These are phyloP conservation scores for Eleutherodactylus coqui DNA, from an alignment of 2,797 vertebrate species.

Conservation along the genomic window DNA sequence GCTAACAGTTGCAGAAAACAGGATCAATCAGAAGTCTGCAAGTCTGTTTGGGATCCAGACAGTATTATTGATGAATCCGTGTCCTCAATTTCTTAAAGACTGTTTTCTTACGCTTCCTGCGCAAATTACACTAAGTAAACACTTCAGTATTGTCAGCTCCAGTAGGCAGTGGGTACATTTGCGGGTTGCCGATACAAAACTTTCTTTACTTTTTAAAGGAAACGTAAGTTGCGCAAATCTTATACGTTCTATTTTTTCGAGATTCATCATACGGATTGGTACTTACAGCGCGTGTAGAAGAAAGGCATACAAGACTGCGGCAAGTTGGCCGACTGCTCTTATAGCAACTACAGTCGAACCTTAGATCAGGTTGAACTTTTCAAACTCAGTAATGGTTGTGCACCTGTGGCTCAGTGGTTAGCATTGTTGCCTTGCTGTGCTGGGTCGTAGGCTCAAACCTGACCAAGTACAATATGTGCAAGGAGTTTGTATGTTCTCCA, in stretches of 20 bases:
- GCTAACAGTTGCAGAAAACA: slow-evolving; percentile 2
- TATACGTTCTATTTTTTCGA: background rate
- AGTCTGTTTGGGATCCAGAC: slow-evolving; percentile 26
- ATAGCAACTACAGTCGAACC: background rate
- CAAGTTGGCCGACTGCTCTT: too few relatives aligned
- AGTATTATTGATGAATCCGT: slow-evolving; percentile 40
- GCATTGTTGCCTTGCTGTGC: too few relatives aligned
- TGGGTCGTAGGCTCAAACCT: too few relatives aligned
- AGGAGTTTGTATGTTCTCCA: too few relatives aligned
- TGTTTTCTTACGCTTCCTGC: slow-evolving; percentile 26
- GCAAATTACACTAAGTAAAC: slow-evolving; percentile 43
- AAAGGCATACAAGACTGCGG: too few relatives aligned
- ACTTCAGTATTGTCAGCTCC: slow-evolving; percentile 1
- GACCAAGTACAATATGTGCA: too few relatives aligned
- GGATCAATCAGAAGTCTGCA: slow-evolving; percentile 38
- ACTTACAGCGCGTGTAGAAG: background rate
- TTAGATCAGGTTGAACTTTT: too few relatives aligned
- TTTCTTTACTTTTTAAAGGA: background rate
- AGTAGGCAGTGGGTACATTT: background rate
- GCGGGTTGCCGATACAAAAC: background rate
- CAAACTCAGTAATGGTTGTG: too few relatives aligned
- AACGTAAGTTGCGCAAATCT: background rate
- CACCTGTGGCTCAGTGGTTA: too few relatives aligned
- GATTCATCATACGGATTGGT: background rate
- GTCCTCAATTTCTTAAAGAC: slow-evolving; percentile 29